Conservation (phyloP, 2,888 invertebrate genomes). For the Melanchra persicariae region DNA sequence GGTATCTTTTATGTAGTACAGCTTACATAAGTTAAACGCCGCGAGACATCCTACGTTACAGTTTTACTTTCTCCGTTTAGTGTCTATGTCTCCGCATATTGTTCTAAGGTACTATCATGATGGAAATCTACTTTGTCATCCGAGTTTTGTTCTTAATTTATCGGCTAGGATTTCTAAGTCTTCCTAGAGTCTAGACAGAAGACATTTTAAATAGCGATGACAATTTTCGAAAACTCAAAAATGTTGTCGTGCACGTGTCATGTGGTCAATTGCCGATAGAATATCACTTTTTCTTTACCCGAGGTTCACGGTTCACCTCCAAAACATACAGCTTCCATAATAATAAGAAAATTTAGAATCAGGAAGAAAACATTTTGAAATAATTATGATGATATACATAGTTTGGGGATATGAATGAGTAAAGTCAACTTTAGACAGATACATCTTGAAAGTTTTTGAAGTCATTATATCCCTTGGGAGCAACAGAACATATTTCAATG, state of each 20-base stretch:
- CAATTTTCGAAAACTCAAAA: too few relatives aligned
- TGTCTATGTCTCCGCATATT: constrained; percentile 49
- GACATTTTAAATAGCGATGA: too few relatives aligned
- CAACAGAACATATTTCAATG: neutral
- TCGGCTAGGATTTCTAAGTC: neutral
- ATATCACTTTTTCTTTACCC: too few relatives aligned
- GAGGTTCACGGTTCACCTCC: neutral
- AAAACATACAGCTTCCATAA: neutral
- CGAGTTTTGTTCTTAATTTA: neutral
- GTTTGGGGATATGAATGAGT: too few relatives aligned
- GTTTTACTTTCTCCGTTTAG: constrained; percentile 60
- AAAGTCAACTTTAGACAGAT: neutral
- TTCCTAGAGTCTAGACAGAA: too few relatives aligned
- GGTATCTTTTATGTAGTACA: constrained; percentile 34
- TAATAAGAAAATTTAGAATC: too few relatives aligned
- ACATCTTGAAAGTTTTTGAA: neutral
- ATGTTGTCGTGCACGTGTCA: too few relatives aligned
- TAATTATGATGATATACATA: too few relatives aligned
- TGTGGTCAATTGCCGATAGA: too few relatives aligned
- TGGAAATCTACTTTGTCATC: constrained; percentile 20
- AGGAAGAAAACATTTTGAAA: neutral
- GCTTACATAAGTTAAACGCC: constrained; percentile 51
- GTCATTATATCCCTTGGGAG: neutral
- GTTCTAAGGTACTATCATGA: constrained; percentile 43
- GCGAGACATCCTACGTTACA: constrained; percentile 41